Percentiles rank a stretch among this genome's conserved stretches.
These are phyloP conservation scores for Lepidonotus clava DNA, from an alignment of 2,888 invertebrate species.

Conservation along the genomic window DNA sequence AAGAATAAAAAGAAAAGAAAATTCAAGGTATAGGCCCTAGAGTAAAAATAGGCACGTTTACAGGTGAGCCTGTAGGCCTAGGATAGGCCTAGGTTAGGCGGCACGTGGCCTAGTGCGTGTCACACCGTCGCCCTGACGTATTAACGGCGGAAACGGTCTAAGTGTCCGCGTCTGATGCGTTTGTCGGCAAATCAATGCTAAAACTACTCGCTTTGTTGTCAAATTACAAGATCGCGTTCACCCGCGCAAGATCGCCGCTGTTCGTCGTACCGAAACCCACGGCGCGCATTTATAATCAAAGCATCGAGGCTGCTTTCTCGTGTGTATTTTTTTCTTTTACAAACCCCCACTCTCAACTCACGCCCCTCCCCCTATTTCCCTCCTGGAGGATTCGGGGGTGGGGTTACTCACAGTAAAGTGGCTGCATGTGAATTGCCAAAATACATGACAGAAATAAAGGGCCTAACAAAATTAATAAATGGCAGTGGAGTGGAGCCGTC, in stretches of 20 bases:
- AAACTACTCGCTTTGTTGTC: constrained; percentile 42
- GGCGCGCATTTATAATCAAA: constrained; percentile 30
- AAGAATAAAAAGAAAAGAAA: too few species aligned
- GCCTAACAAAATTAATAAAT: too few species aligned
- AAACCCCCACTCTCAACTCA: not conserved
- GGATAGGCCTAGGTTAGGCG: not conserved
- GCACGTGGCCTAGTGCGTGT: not conserved
- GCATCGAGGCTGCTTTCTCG: constrained; percentile 1
- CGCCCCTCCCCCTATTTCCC: not conserved
- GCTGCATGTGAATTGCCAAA: too few species aligned
- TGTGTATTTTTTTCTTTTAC: too few species aligned
- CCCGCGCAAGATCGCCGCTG: constrained; percentile 32
- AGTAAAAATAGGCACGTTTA: too few species aligned
- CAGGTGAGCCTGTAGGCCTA: too few species aligned
- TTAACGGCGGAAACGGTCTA: constrained; percentile 39
- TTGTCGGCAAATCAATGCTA: constrained; percentile 40
- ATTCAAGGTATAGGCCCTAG: too few species aligned
- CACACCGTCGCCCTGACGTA: not conserved
- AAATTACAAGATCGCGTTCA: constrained; percentile 43
- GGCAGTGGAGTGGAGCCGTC: too few species aligned
- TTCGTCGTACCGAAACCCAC: constrained; percentile 11
- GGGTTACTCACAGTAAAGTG: too few species aligned
- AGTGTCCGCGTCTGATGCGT: constrained; percentile 44
- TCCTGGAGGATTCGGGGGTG: too few species aligned
- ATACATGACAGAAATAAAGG: too few species aligned